These are phyloP conservation scores for Tetramorium parvispinum DNA, from an alignment of 1,140 invertebrate genomes.

Conservation along the genomic window DNA sequence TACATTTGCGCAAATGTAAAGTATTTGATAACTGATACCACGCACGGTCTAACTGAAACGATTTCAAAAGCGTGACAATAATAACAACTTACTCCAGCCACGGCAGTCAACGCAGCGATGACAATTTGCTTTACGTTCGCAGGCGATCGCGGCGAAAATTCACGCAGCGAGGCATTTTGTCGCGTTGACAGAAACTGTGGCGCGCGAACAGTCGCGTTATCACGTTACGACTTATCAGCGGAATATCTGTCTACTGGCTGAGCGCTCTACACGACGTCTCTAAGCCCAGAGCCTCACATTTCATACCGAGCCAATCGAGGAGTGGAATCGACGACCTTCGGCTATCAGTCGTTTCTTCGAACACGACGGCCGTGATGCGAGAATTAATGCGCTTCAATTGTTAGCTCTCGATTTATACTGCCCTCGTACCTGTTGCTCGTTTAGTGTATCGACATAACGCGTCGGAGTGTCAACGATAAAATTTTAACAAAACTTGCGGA, in stretches of 20 bases:
- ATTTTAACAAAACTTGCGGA: not conserved
- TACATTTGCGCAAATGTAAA: not conserved
- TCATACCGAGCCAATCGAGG: slow-evolving; percentile 28
- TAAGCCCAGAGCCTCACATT: not conserved
- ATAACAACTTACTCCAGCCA: not conserved
- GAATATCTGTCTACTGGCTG: slow-evolving; percentile 58
- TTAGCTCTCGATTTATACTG: slow-evolving; percentile 50
- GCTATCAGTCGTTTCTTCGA: slow-evolving; percentile 43
- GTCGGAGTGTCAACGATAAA: not conserved
- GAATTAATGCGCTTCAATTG: slow-evolving; percentile 61
- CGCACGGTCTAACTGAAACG: not conserved
- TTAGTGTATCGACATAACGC: slow-evolving; percentile 24
- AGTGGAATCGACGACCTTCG: slow-evolving; percentile 52
- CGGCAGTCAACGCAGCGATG: not conserved
- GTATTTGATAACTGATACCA: not conserved
- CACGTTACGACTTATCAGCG: slow-evolving; percentile 61
- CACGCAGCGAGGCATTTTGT: slow-evolving; percentile 24
- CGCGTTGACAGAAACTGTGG: slow-evolving; percentile 45
- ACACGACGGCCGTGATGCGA: slow-evolving; percentile 45
- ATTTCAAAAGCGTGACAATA: not conserved
- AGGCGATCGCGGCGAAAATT: slow-evolving; percentile 19
- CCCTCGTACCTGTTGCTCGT: slow-evolving; percentile 45
- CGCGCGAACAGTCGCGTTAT: slow-evolving; percentile 40
- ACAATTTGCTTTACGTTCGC: not conserved
- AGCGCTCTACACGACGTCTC: not conserved